Conservation (phyloP, 2,797 vertebrate genomes). For the Garrulus glandarius region DNA sequence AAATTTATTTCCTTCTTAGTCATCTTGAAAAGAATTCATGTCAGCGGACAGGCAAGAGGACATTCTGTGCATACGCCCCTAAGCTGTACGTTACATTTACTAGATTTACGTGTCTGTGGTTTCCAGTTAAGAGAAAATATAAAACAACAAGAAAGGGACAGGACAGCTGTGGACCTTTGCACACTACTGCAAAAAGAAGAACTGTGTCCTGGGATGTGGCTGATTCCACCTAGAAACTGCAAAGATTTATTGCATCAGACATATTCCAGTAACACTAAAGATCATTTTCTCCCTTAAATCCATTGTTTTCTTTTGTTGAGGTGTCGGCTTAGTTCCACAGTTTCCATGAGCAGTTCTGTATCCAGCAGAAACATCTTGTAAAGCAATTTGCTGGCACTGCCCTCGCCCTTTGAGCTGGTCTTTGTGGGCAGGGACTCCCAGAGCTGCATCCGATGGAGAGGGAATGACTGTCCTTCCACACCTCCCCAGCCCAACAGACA, state of each 20-base stretch:
- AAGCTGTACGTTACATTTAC: not conserved
- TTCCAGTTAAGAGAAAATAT: not conserved
- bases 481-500: not conserved
- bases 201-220: not conserved
- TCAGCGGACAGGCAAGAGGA: not conserved
- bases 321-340: not conserved
- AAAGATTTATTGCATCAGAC: not conserved
- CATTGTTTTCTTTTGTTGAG: not conserved
- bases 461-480: not conserved
- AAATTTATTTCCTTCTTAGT: not conserved
- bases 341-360: not conserved
- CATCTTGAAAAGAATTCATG: not conserved
- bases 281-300: not conserved
- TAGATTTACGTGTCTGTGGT: not conserved
- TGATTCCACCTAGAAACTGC: not conserved
- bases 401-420: not conserved
- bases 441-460: not conserved
- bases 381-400: not conserved
- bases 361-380: not conserved
- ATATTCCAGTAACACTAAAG: not conserved
- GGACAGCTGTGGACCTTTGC: not conserved
- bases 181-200: not conserved
- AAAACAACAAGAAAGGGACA: not conserved
- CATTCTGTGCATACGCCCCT: not conserved
- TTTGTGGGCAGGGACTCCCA: not conserved